Conservation (phyloP, 2,888 invertebrate species). For the Lissocephala sabroskyi region DNA sequence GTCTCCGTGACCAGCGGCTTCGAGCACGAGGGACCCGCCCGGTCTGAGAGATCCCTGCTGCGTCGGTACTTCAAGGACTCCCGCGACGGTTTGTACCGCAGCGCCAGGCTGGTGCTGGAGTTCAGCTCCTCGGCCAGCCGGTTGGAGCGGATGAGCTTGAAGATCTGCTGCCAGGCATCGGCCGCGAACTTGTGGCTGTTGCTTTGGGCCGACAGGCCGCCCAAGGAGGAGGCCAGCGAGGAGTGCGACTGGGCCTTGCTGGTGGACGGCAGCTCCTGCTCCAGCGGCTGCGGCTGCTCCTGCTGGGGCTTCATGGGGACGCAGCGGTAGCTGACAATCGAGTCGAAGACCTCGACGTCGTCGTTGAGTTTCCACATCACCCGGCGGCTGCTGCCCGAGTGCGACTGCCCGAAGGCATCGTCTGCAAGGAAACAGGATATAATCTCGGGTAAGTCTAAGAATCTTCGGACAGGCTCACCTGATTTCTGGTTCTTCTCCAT, state of each 20-base stretch:
- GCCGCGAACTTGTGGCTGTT: not conserved
- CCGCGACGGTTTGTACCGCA: constrained; percentile 49
- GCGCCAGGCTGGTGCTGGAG: constrained; percentile 23
- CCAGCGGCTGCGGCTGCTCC: constrained; percentile 1
- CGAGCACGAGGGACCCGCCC: not conserved
- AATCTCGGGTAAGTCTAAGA: too few relatives aligned
- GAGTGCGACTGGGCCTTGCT: not conserved
- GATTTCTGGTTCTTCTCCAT: constrained; percentile 40
- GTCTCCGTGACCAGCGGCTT: constrained; percentile 33
- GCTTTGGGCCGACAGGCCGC: not conserved
- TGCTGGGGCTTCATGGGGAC: too few relatives aligned
- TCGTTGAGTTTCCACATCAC: constrained; percentile 39
- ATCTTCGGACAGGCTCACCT: too few relatives aligned
- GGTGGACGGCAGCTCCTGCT: not conserved
- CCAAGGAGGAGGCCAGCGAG: not conserved
- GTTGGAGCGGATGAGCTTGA: constrained; percentile 18
- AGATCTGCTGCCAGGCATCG: constrained; percentile 32
- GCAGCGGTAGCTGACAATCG: not conserved
- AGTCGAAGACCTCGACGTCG: constrained; percentile 37
- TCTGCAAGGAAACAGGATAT: constrained; percentile 17
- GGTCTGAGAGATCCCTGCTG: too few relatives aligned
- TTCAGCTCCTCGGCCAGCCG: constrained; percentile 1
- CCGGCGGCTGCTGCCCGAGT: constrained; percentile 36
- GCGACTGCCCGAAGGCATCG: constrained; percentile 22
- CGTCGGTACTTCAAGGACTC: constrained; percentile 33